These are phyloP conservation scores for Heliocidaris erythrogramma DNA, from an alignment of 35 echinoderm and acorn worm species.

Conservation along the genomic window DNA sequence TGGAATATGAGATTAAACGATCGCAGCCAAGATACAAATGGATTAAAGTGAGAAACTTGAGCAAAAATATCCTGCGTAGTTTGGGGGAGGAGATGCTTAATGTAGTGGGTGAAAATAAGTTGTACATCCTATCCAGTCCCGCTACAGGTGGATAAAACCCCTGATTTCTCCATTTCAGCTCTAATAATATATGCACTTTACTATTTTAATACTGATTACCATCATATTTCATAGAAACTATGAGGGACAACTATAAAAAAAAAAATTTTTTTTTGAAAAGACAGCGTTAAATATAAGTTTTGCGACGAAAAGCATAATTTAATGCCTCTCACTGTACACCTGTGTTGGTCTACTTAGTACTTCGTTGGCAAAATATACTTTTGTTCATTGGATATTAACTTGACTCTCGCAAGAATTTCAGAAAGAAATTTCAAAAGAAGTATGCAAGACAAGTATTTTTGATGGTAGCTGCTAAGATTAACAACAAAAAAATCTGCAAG, in stretches of 20 bases:
- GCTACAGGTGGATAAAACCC: not conserved
- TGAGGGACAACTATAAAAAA: not conserved
- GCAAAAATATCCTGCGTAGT: not conserved
- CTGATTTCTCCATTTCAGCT: not conserved
- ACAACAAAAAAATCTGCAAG: no score
- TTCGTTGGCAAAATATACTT: no score
- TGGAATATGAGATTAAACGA: slow-evolving; percentile 5
- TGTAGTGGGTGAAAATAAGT: not conserved
- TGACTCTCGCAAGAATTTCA: no score
- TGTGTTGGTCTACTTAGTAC: no score
- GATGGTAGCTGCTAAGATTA: no score
- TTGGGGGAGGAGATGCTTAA: not conserved
- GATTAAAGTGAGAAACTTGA: not conserved
- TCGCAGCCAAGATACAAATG: not conserved
- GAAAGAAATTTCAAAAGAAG: no score
- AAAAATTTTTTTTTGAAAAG: no score
- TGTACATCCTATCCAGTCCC: not conserved
- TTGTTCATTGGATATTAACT: no score
- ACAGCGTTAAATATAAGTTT: no score
- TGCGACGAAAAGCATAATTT: no score
- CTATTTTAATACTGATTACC: not conserved
- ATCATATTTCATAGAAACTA: not conserved
- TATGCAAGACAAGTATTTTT: no score
- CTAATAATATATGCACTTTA: not conserved
- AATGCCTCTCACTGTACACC: no score